Evolutionary conservation across 2,113 vertebrate species (phyloP).

Genomic region (Falcunculus frontatus): DNA sequence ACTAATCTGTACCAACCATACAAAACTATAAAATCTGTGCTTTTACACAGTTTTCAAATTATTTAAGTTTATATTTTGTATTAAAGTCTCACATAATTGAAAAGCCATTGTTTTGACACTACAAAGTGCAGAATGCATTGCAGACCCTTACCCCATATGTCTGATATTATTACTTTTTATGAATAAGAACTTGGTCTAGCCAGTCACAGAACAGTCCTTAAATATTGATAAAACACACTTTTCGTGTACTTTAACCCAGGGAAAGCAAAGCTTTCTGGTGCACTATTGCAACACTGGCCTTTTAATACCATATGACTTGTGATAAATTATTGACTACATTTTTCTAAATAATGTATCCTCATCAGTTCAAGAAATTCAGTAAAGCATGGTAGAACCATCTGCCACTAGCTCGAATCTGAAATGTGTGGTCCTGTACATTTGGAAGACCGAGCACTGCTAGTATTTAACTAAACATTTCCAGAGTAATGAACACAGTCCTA

Average conservation of each 20-base stretch:
- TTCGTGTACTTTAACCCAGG: background rate
- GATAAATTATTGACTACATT: constrained; percentile 43
- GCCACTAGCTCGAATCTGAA: background rate
- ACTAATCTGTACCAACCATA: background rate
- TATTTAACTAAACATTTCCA: background rate
- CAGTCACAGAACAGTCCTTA: background rate
- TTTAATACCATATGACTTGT: constrained; percentile 2
- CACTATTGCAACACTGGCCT: background rate
- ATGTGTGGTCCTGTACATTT: background rate
- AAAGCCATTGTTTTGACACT: background rate
- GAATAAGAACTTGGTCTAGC: background rate
- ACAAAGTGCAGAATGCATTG: background rate
- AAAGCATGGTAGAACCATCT: background rate
- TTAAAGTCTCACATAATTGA: background rate
- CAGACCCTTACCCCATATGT: background rate
- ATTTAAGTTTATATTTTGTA: background rate
- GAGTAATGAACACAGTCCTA: background rate
- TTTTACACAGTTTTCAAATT: background rate
- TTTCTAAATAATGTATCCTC: constrained; percentile 43
- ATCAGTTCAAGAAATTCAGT: background rate
- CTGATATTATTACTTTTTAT: background rate
- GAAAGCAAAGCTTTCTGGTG: background rate
- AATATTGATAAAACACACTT: constrained; percentile 6
- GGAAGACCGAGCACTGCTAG: background rate
- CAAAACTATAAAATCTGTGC: background rate